Conservation (phyloP, 2,113 vertebrate genomes). For the Phrynosoma blainvillii region DNA sequence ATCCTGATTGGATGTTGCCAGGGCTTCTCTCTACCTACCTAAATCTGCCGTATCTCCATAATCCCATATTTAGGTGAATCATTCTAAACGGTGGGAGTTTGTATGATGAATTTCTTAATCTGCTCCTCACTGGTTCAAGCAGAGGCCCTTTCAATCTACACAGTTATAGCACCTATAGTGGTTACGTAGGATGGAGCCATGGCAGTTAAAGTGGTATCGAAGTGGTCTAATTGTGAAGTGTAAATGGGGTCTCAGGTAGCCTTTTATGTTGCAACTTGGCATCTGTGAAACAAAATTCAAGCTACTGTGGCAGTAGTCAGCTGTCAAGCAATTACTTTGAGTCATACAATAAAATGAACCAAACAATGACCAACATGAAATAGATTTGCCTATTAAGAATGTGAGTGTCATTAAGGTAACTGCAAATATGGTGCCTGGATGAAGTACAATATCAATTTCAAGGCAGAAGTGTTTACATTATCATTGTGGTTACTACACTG, state of each 20-base stretch:
- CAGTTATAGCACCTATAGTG: too few relatives aligned
- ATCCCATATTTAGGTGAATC: neutral
- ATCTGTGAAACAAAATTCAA: conserved; percentile 4
- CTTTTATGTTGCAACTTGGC: neutral
- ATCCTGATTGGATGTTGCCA: too few relatives aligned
- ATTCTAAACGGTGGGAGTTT: neutral
- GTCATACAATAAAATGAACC: neutral
- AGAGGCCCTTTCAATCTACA: too few relatives aligned
- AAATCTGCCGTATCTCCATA: too few relatives aligned
- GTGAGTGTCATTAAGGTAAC: neutral
- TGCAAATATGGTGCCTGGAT: neutral
- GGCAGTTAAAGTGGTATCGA: too few relatives aligned
- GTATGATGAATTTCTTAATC: neutral
- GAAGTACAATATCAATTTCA: neutral
- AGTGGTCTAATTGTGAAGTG: too few relatives aligned
- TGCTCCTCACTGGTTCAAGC: neutral
- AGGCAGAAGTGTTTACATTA: neutral
- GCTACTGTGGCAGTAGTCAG: neutral
- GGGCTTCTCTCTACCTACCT: too few relatives aligned
- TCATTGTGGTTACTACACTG: neutral
- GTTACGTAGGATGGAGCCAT: too few relatives aligned
- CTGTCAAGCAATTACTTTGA: neutral
- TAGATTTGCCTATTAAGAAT: neutral
- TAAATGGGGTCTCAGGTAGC: neutral
- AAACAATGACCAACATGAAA: neutral